Evolutionary conservation across 1,140 invertebrate species (phyloP).

Genomic region (Drosophila lacteicornis): DNA sequence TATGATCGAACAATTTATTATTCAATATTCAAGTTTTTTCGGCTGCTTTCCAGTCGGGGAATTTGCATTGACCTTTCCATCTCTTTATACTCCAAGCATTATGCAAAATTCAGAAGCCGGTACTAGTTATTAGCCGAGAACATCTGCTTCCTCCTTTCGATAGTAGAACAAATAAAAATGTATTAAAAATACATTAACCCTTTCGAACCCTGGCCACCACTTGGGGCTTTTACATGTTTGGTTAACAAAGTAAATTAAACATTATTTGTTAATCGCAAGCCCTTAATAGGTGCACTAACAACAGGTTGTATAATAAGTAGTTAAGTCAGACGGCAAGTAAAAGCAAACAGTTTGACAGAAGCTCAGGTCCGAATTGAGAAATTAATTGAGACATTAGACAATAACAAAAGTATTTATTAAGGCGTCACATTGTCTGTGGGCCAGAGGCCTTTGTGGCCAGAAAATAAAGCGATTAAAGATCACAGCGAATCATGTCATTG

Average conservation of each 20-base stretch:
- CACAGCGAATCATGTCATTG: conserved; percentile 36
- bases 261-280: conserved; percentile 10
- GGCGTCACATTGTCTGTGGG: conserved; percentile 6
- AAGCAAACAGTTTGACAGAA: conserved; percentile 14
- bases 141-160: conserved; percentile 1
- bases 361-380: neutral
- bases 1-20: neutral
- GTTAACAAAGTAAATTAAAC: neutral
- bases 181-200: conserved; percentile 14
- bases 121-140: neutral
- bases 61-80: conserved; percentile 16
- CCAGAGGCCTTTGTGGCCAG: conserved; percentile 5
- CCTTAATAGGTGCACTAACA: neutral
- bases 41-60: conserved; percentile 3
- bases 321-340: neutral
- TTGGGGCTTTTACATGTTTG: neutral
- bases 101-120: conserved; percentile 4
- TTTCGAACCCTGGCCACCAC: neutral
- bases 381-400: neutral
- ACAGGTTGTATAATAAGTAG: conserved; percentile 2
- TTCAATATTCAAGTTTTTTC: conserved; percentile 9
- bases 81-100: neutral
- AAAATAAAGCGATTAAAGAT: conserved; percentile 33
- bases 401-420: conserved; percentile 9
- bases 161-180: neutral